These are phyloP conservation scores for Pseudobourletiella spinata DNA, from an alignment of 1,140 invertebrate species.

Conservation along the genomic window DNA sequence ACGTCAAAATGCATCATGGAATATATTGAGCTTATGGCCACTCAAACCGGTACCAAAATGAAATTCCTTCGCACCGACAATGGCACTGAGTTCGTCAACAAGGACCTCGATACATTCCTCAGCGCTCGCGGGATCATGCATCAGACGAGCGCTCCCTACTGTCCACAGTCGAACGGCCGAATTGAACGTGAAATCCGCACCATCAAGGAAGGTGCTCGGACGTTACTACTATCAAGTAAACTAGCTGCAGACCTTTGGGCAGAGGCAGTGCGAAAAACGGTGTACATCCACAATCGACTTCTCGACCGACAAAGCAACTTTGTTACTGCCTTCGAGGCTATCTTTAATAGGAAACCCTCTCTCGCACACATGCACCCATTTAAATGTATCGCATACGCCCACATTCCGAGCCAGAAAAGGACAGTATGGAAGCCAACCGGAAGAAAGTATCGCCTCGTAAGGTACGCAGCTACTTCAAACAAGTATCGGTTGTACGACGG, in stretches of 20 bases:
- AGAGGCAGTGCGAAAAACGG: conserved; percentile 32
- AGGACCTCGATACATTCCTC: conserved; percentile 7
- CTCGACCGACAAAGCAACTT: not conserved
- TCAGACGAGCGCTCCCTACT: conserved; percentile 30
- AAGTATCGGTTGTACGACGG: not conserved
- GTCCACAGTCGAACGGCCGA: conserved; percentile 37
- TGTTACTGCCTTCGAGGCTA: conserved; percentile 36
- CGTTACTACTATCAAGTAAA: conserved; percentile 31
- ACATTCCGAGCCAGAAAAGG: conserved; percentile 17
- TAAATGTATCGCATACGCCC: conserved; percentile 35
- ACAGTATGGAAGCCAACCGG: conserved; percentile 34
- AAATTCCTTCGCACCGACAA: conserved; percentile 24
- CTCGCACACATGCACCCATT: conserved; percentile 37
- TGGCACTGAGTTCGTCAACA: conserved; percentile 22
- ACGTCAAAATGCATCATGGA: not conserved
- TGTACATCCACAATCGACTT: conserved; percentile 39
- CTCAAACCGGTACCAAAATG: conserved; percentile 6
- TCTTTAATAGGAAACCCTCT: conserved; percentile 34
- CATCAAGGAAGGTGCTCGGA: conserved; percentile 23
- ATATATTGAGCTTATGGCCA: not conserved
- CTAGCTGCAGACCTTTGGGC: conserved; percentile 33
- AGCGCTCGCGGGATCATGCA: conserved; percentile 31
- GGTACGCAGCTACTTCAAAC: conserved; percentile 25
- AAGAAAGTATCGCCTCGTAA: conserved; percentile 31
- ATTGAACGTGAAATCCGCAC: conserved; percentile 37